Evolutionary conservation across 2,888 invertebrate species (phyloP), one percentile per base, ranked within the genome.

Genomic region (Psylliodes chrysocephalus): DNA sequence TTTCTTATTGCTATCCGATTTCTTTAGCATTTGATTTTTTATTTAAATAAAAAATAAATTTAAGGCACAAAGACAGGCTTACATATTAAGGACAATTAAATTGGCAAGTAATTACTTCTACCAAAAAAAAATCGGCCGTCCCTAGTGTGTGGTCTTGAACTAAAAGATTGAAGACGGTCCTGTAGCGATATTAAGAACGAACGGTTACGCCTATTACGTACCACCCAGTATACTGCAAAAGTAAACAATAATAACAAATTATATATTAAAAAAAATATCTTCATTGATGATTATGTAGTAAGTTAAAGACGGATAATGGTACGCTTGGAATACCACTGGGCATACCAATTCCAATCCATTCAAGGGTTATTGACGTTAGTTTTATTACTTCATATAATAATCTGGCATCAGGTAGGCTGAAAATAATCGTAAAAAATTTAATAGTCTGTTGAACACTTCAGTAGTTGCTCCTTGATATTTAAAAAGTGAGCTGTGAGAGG

Each of bases 361-460:
- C 46, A 33, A 38, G 46, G 46, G 53, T 60, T 60, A 60, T 60
- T 60, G 60, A 52, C 52, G 42, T 25, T 35, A 46, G 22, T 46
- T 60, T 52, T 60, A 60, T 60, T 44, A 53, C 40, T 22, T 53
- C n/a, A n/a, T 60, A 22, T 60, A 60, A 53, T 60, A 53, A 19
- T 28, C 33, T 25, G 22, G 60, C 35, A 60, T 15, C 33, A n/a
- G 33, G 2, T 17, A 28, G 18, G 12, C 15, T 22, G 40, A 60
- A 42, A 60, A 42, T 30, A 18, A 6, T 42, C 25, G 18, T 44
- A 46, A 60, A 53, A 60, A 51, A 7, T 14, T 52, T 51, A 19
- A 44, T 22, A 33, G 8, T 33, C 6, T 22, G 12, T 46, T 12
- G 25, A 28, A 47, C 44, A 44, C 44, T 44, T 44, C 12, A 44